Base-by-base conservation (phyloP, 2,113 vertebrate species). In the Felis chaus region DNA sequence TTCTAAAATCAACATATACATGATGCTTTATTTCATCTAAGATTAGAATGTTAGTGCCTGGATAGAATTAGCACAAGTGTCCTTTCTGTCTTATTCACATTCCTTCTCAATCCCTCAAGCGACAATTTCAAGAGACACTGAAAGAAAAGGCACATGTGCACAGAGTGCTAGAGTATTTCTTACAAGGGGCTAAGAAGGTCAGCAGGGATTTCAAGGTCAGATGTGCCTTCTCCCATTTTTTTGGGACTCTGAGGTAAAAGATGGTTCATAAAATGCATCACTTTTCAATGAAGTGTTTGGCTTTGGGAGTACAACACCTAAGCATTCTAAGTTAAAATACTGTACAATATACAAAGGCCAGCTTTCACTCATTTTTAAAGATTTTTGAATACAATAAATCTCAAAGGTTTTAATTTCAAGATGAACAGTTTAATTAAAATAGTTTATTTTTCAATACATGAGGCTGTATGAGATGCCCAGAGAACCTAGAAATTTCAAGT, bases 391-490 rank as follows among this genome's bases (percentile, higher is more conserved):
- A 41, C 2, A 57, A 25, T 73, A 89, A 93, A 57, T 82, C 25
- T 61, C 41, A 90, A 81, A 57, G 11, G 4, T 83, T 92, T 94
- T 55, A 66, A 88, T 91, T 95, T 79, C 2, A 91, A 39, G 33
- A 83, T 65, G 78, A 85, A 71, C 9, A 18, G 9, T 55, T 48
- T 21, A 69, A 84, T 89, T 93, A 48, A 57, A 69, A 10, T 74
- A 39, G 15, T 45, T 95, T 91, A 78, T 81, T 96, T 95, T 96
- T 96, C 31, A 61, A 68, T 74, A 61, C 39, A 39, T 68, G 16
- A 85, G 18, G 4, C 19, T 36, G 0, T 15, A 14, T 45, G 55
- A 68, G 91, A 69, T 73, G 50, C 4, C 19, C 7, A 3, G 33
- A 25, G 18, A 36, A 90, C 31, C 7, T 90, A 74, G 63, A 96